phyloP scores from a whole-genome alignment of 2,113 vertebrate genomes.

The Daphoenositta chrysoptera region DNA sequence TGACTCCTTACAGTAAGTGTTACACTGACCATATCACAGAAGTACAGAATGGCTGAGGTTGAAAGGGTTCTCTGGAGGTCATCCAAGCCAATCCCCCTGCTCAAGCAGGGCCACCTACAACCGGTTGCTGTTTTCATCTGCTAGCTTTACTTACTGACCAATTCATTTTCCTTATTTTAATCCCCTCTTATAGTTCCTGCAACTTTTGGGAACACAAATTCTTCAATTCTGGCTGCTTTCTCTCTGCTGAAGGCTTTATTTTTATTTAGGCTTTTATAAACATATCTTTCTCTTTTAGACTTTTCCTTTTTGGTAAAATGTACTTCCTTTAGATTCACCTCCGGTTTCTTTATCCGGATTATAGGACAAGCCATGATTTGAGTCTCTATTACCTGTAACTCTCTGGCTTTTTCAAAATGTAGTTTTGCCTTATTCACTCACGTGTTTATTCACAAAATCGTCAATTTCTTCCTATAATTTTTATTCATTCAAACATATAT shows the following conservation, averaged over 20 bases:
- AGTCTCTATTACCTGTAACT: neutral
- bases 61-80: neutral
- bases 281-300: neutral
- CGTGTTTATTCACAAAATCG: neutral
- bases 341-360: neutral
- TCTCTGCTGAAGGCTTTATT: neutral
- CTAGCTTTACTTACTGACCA: neutral
- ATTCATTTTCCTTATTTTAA: neutral
- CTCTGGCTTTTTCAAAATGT: neutral
- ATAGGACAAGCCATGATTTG: neutral
- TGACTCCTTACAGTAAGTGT: neutral
- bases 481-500: neutral
- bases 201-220: neutral
- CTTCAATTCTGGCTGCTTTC: neutral
- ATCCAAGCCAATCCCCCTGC: neutral
- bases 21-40: neutral
- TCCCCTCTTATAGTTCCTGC: neutral
- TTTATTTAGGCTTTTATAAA: neutral
- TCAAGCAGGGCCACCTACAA: neutral
- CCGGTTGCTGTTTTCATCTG: neutral
- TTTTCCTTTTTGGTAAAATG: neutral
- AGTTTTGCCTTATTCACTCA: neutral
- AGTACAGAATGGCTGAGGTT: neutral
- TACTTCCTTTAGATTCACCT: neutral
- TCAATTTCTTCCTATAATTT: neutral